Evolutionary conservation across 2,888 invertebrate species (phyloP), one percentile per base, ranked within the genome.

Genomic region (Phasia obesa): DNA sequence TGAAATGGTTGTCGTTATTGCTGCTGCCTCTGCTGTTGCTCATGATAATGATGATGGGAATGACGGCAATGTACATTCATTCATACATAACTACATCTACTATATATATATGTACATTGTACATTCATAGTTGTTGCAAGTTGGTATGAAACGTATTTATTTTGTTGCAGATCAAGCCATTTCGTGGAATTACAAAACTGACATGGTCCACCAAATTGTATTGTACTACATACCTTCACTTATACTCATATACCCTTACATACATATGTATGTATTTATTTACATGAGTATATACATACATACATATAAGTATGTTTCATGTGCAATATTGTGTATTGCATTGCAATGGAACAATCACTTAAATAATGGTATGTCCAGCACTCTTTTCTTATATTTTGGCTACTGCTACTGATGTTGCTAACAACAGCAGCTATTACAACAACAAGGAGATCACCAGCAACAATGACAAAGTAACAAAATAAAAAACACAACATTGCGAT

Each of bases 161-260:
- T 79, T 59, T 49, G 79, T 71, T 67, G 83, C 71, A 79, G 79
- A 85, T 85, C 85, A 85, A 87, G 84, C 86, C 84, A 84, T 87
- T 88, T 89, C 89, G 90, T 85, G 90, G 90, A 89, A 89, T 89
- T 89, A 88, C 87, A 88, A 88, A 89, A 89, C 89, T 89, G 89
- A 90, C 89, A 89, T 88, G 75, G 83, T 83, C 76, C 65, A 73
- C 79, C 79, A 83, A 83, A 83, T 62, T 83, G 79, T 67, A 83
- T 77, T 70, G 69, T 53, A 73, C 42, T 42, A 47, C 47, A 44
- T 19, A 64, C 42, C 3, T 35, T 44, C 31, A 27, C 35, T 9
- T 31, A 35, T 19, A 17, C 19, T 31, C 31, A 59, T 44, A 44
- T 19, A 59, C 35, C 5, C n/a, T n/a, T 38, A 59, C 31, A 27